These are phyloP conservation scores for Alcedo quadribrachys DNA, from an alignment of 2,797 vertebrate genomes.

Conservation along the genomic window DNA sequence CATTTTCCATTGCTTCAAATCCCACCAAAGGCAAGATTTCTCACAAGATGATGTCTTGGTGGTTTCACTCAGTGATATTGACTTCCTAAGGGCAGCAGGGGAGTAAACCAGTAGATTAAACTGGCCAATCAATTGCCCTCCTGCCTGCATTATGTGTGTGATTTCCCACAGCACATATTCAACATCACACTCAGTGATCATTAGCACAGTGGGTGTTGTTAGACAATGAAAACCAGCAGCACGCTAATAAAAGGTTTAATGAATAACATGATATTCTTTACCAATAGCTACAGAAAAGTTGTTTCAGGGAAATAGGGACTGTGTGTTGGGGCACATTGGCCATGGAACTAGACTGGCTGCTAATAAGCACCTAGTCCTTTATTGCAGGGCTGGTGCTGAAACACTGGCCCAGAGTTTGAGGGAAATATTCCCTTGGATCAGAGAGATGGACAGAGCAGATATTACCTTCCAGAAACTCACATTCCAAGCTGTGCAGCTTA, in stretches of 20 bases:
- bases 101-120: conserved; percentile 25
- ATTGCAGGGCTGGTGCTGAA: background rate
- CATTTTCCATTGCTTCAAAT: conserved; percentile 3
- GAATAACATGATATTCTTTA: background rate
- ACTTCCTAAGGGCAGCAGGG: background rate
- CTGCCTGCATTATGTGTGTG: background rate
- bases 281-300: background rate
- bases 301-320: background rate
- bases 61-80: background rate
- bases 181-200: background rate
- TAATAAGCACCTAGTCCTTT: background rate
- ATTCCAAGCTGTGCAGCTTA: background rate
- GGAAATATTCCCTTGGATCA: background rate
- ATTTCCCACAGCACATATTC: background rate
- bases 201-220: conserved; percentile 19
- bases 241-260: conserved; percentile 26
- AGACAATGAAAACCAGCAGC: conserved; percentile 35
- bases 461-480: background rate
- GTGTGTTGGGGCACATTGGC: background rate
- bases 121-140: conserved; percentile 5
- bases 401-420: fast-evolving
- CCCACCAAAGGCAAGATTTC: background rate
- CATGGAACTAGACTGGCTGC: background rate
- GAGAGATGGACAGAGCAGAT: background rate
- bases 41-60: background rate